A percentile compares a stretch with the other conserved stretches of the same genome.
phyloP scores from a whole-genome alignment of 2,888 invertebrate genomes.

The Tetramorium bicarinatum region DNA sequence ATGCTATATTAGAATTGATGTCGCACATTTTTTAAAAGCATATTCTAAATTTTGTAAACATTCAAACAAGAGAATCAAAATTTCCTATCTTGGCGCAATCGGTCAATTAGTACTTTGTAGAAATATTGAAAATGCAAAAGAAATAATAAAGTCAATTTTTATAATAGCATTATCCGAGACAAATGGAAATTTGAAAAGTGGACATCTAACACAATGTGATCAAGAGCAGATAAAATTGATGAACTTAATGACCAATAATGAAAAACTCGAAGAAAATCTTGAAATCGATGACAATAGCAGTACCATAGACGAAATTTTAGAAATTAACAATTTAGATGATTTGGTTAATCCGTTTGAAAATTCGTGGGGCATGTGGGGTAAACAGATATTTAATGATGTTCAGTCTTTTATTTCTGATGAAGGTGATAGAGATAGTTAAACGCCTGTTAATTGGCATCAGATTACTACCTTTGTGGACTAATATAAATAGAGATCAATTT shows the following conservation, averaged over 20 bases:
- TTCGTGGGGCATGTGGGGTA: too few relatives aligned
- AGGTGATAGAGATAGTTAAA: too few relatives aligned
- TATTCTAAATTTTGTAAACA: not conserved
- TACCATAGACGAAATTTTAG: too few relatives aligned
- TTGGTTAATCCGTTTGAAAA: too few relatives aligned
- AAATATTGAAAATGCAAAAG: not conserved
- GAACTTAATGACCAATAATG: too few relatives aligned
- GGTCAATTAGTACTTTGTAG: not conserved
- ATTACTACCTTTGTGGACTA: not conserved
- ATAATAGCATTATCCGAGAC: constrained; percentile 31
- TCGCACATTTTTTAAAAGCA: not conserved
- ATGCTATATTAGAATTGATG: not conserved
- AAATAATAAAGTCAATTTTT: not conserved
- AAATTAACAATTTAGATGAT: too few relatives aligned
- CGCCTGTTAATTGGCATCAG: not conserved
- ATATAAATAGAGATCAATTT: not conserved
- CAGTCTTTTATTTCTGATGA: too few relatives aligned
- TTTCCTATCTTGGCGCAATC: not conserved
- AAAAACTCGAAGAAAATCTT: too few relatives aligned
- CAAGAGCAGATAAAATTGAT: too few relatives aligned
- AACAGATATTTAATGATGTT: too few relatives aligned
- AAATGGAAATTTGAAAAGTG: constrained; percentile 8
- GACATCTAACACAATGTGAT: too few relatives aligned
- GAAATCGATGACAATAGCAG: too few relatives aligned
- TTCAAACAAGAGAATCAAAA: constrained; percentile 1